phyloP scores from a whole-genome alignment of 2,113 vertebrate genomes.

The Lepisosteus oculatus region DNA sequence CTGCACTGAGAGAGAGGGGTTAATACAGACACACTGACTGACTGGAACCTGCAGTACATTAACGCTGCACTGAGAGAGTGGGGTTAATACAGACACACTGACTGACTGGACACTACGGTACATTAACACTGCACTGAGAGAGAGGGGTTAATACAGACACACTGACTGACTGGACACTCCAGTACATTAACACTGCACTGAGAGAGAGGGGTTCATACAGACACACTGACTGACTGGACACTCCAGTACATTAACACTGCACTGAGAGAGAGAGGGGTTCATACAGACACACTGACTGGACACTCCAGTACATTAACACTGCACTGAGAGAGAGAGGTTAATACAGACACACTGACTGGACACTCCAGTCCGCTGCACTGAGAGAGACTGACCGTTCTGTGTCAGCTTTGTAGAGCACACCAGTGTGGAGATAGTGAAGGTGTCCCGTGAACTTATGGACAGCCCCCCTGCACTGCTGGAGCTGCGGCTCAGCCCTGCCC shows the following conservation, averaged over 20 bases:
- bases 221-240: neutral
- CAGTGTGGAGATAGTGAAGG: constrained; percentile 86
- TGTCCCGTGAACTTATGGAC: constrained; percentile 85
- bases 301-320: too few species aligned
- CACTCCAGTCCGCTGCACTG: neutral
- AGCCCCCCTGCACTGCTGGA: constrained; percentile 76
- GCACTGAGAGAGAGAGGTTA: constrained; percentile 6
- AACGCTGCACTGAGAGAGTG: constrained; percentile 62
- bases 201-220: constrained; percentile 9
- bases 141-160: constrained; percentile 9
- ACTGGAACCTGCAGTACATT: neutral
- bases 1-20: neutral
- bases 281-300: constrained; percentile 74
- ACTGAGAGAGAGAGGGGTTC: neutral
- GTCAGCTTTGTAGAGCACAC: constrained; percentile 97
- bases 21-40: constrained; percentile 73
- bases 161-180: neutral
- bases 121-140: neutral
- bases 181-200: constrained; percentile 57
- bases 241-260: neutral
- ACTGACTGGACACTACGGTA: neutral
- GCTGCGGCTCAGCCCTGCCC: constrained; percentile 66
- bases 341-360: neutral
- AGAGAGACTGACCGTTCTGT: constrained; percentile 79
- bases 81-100: neutral